Evolutionary conservation across 1,140 invertebrate species (phyloP), one percentile per base, ranked within the genome.

Genomic region (Drosophila miranda): DNA sequence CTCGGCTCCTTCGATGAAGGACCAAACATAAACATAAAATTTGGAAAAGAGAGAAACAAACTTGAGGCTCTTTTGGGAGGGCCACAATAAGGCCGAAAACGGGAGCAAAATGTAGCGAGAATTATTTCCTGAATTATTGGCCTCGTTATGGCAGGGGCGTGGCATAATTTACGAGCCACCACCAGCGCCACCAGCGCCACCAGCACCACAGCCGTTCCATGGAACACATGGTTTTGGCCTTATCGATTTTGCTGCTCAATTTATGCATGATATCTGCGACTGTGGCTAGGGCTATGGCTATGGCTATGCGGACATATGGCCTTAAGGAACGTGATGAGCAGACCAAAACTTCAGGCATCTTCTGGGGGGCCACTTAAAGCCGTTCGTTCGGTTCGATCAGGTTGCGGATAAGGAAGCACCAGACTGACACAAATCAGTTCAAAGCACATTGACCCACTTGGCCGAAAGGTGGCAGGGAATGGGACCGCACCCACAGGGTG

Each of bases 91-190:
- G 42, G 19, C 19, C 49, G 44, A 28, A 46, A 62, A 48, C 59
- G 34, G 34, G 9, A 13, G 55, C 23, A 84, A 86, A 81, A 78
- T 81, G 70, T 87, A 34, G 83, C 68, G 75, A 69, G 80, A 87
- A 87, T 88, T 87, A 87, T 87, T 87, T 78, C 67, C 57, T 56
- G 71, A 78, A 76, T 87, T 88, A 87, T 87, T 87, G 75, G 82
- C 70, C 66, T 78, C 55, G 75, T 87, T 87, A 82, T 88, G 70
- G 63, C 67, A 77, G 66, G 56, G 80, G 82, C 82, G 82, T 86
- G 81, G 81, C 81, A 84, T 86, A 80, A 81, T 81, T 84, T 83
- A 79, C 62, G 62, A 48, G 49, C 43, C 42, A 50, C n/a, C 60
- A 49, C 42, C 13, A 50, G 6, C 16, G 16, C 19, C 28, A 21